Evolutionary conservation across 2,797 vertebrate species (phyloP), one percentile per base, ranked within the genome.

Genomic region (Peromyscus aztecus): DNA sequence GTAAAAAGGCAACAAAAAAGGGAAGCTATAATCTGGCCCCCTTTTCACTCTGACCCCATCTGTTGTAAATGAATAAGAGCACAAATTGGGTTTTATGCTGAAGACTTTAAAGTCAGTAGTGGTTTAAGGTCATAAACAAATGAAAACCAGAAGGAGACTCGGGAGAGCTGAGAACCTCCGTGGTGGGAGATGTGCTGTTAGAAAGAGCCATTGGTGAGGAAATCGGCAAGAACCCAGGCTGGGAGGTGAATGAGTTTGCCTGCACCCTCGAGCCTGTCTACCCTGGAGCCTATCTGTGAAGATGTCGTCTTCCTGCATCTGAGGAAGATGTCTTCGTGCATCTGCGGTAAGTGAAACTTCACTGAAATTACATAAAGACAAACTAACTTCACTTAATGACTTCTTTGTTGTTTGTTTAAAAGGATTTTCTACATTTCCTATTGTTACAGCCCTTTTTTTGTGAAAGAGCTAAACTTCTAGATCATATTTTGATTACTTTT

Each of bases 61-160:
- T 98, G 96, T 96, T 97, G 86, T 97, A 98, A 96, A 97, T 96
- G 97, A 96, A 96, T 95, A 96, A 97, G 97, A 92, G 76, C 97
- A 97, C 97, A 98, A 98, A 96, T 98, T 97, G 94, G 82, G 96
- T 97, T 97, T 97, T 97, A 97, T 94, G 90, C 97, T 84, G 91
- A 97, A 95, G 95, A 96, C 90, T 97, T 97, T 97, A 95, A 97
- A 96, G 94, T 95, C 95, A 89, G 75, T 89, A 78, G 75, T 96
- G 80, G 94, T 92, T 97, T 97, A 95, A 94, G 84, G 91, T 95
- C 96, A 96, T 97, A 96, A 96, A 77, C 57, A 97, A 97, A 97
- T 97, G 92, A 97, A 97, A 98, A 96, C 92, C 97, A 97, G 97
- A 97, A 96, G 90, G 90, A 93, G 40, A 73, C 37, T 52, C 75